phyloP scores from a whole-genome alignment of 2,797 vertebrate genomes.

The Coracias cyanogaster region DNA sequence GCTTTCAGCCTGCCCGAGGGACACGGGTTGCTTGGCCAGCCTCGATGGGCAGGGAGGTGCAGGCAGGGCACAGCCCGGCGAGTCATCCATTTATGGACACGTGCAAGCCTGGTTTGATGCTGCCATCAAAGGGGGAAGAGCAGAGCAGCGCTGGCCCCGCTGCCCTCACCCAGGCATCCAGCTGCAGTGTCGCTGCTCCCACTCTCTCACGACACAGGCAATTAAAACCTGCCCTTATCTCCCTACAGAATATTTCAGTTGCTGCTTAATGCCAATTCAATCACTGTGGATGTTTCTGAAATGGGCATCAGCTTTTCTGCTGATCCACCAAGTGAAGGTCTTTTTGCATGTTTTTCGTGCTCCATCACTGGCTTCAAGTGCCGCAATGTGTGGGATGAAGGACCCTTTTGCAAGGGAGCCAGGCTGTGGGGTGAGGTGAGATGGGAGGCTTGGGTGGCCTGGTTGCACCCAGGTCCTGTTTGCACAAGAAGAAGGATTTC shows the following conservation, averaged over 20 bases:
- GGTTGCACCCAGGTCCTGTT: background rate
- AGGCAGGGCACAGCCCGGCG: background rate
- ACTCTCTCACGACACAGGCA: background rate
- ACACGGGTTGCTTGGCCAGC: background rate
- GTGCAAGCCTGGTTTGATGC: background rate
- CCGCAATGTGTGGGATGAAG: rapidly evolving
- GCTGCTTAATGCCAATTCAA: background rate
- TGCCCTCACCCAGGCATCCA: background rate
- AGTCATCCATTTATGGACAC: background rate
- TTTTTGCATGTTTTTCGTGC: background rate
- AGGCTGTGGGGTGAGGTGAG: background rate
- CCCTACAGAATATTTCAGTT: background rate
- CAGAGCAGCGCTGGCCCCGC: rapidly evolving
- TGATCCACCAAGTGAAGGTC: background rate
- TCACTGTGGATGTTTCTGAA: background rate
- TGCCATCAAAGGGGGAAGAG: background rate
- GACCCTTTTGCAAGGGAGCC: background rate
- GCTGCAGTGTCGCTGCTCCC: background rate
- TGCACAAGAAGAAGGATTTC: background rate
- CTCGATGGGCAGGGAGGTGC: background rate
- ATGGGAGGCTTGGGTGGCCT: background rate
- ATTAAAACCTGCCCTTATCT: background rate
- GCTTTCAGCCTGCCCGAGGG: background rate
- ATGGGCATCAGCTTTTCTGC: background rate
- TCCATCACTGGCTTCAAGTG: rapidly evolving